A percentile compares a stretch with the other conserved stretches of the same genome.
phyloP scores from a whole-genome alignment of 2,113 vertebrate species.

The Galbula dea region DNA sequence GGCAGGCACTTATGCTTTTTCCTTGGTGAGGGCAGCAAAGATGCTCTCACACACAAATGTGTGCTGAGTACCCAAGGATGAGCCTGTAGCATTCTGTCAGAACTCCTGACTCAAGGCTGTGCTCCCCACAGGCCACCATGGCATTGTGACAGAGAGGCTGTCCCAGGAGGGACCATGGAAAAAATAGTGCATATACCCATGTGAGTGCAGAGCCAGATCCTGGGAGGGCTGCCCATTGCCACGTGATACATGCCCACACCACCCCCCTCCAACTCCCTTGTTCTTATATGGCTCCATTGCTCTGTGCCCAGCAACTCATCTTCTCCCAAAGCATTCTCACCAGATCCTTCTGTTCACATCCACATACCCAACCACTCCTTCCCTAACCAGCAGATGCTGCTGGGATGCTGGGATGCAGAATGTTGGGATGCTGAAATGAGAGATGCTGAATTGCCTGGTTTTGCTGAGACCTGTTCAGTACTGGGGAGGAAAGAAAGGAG shows the following conservation, averaged over 20 bases:
- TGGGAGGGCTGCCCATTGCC: neutral
- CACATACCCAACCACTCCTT: neutral
- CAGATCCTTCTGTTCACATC: neutral
- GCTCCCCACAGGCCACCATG: neutral
- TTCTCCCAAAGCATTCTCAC: neutral
- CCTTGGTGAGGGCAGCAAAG: neutral
- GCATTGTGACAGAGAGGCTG: fast-evolving
- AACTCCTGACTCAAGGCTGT: neutral
- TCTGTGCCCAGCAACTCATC: neutral
- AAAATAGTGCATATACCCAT: neutral
- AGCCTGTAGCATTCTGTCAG: neutral
- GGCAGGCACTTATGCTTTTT: neutral
- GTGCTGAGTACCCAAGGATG: neutral
- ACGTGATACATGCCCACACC: fast-evolving
- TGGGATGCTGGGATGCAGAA: neutral
- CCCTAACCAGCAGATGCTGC: neutral
- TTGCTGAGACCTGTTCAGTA: neutral
- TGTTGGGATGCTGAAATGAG: neutral
- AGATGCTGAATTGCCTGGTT: neutral
- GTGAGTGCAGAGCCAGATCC: neutral
- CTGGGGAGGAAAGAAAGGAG: neutral
- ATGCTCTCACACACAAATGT: neutral
- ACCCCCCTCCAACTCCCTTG: neutral
- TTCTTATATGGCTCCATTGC: neutral
- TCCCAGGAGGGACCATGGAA: neutral